Evolutionary conservation across 2,113 vertebrate species (phyloP).

Genomic region (Xyliphius kryptos): DNA sequence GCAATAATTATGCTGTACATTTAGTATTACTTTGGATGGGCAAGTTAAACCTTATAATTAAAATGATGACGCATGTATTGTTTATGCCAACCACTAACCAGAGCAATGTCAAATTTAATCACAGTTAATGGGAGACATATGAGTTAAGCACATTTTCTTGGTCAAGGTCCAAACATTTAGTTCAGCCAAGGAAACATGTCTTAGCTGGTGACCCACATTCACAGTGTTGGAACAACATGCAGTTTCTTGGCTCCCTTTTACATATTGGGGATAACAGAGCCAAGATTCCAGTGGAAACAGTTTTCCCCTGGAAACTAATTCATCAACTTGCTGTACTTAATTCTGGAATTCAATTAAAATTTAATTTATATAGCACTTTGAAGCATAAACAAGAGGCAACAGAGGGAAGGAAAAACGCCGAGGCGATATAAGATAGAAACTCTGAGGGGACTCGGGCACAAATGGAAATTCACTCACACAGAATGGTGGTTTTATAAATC

Average conservation of each 20-base stretch:
- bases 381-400: too few relatives aligned
- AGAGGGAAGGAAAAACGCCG: too few relatives aligned
- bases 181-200: constrained; percentile 15
- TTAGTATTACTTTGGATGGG: too few relatives aligned
- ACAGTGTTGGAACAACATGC: constrained; percentile 7
- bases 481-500: too few relatives aligned
- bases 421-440: too few relatives aligned
- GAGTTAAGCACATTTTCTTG: constrained; percentile 1
- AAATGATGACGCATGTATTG: not conserved
- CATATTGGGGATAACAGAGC: constrained; percentile 8
- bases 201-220: constrained; percentile 5
- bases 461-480: too few relatives aligned
- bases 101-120: constrained; percentile 11
- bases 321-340: too few relatives aligned
- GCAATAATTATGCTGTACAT: too few relatives aligned
- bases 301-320: constrained; percentile 8
- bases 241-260: constrained; percentile 13
- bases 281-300: constrained; percentile 12
- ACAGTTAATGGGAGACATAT: not conserved
- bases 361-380: too few relatives aligned
- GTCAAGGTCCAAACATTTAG: not conserved
- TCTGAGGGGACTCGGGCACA: too few relatives aligned
- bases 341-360: too few relatives aligned
- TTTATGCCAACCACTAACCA: constrained; percentile 4
- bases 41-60: too few relatives aligned